Conservation (phyloP, 2,888 invertebrate genomes). For the Euproctis similis region DNA sequence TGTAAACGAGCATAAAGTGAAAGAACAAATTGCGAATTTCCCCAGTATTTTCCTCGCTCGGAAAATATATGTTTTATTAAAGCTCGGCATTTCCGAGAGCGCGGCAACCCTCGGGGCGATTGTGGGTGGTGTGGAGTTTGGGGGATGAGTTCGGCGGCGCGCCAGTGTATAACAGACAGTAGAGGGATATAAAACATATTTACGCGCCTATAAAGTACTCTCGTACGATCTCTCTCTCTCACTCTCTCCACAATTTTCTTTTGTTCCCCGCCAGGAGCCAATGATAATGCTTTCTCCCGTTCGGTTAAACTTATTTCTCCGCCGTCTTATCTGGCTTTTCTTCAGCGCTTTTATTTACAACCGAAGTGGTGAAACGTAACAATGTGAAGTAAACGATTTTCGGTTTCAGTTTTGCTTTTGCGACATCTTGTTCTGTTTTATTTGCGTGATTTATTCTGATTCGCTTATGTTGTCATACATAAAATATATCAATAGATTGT, state of each 20-base stretch:
- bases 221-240: slow-evolving; percentile 73
- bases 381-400: slow-evolving; percentile 58
- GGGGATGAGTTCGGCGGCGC: slow-evolving; percentile 56
- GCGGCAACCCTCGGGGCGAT: slow-evolving; percentile 60
- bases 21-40: slow-evolving; percentile 77
- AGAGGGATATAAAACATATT: slow-evolving; percentile 77
- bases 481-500: too few species aligned
- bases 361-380: slow-evolving; percentile 60
- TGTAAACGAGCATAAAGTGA: slow-evolving; percentile 77
- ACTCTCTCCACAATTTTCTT: slow-evolving; percentile 73
- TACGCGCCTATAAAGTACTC: slow-evolving; percentile 77
- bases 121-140: slow-evolving; percentile 33
- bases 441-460: slow-evolving; percentile 29
- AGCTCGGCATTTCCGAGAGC: slow-evolving; percentile 76
- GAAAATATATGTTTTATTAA: slow-evolving; percentile 77
- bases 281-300: slow-evolving; percentile 74
- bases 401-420: slow-evolving; percentile 45
- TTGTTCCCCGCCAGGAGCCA: slow-evolving; percentile 73
- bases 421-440: slow-evolving; percentile 47
- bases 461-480: too few species aligned
- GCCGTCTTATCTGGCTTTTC: slow-evolving; percentile 71
- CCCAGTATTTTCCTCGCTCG: slow-evolving; percentile 76
- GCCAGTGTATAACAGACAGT: slow-evolving; percentile 76
- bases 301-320: slow-evolving; percentile 74
- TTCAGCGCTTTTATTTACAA: slow-evolving; percentile 70